Percentiles rank a stretch among this genome's conserved stretches.
Evolutionary conservation across 2,888 invertebrate species (phyloP).

Genomic region (Cheilosia pagana): DNA sequence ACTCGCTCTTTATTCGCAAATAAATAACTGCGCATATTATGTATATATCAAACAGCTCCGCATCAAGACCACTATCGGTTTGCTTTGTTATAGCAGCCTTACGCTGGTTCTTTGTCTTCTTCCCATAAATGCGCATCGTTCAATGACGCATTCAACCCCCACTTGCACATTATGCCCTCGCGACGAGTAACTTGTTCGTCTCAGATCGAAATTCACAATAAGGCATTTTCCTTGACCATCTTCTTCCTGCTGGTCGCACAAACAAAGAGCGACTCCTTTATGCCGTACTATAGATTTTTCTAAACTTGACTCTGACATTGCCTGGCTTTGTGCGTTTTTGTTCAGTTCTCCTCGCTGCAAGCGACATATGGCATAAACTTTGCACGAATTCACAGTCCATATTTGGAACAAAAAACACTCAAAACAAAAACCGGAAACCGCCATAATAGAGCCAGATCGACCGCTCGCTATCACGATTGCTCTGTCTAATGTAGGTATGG

Average conservation of each 20-base stretch:
- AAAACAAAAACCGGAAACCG: conserved; percentile 61
- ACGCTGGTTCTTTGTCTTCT: not conserved
- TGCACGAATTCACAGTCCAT: conserved; percentile 58
- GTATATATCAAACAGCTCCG: too few relatives aligned
- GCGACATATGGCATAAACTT: conserved; percentile 42
- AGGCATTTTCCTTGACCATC: conserved; percentile 18
- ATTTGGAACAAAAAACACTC: conserved; percentile 53
- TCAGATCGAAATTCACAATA: not conserved
- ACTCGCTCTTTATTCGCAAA: too few relatives aligned
- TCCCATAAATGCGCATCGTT: not conserved
- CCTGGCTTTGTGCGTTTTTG: conserved; percentile 37
- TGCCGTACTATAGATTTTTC: conserved; percentile 11
- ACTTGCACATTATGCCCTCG: not conserved
- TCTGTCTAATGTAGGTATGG: conserved; percentile 14
- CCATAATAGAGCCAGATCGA: conserved; percentile 50
- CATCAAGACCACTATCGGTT: not conserved
- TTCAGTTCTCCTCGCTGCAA: conserved; percentile 16
- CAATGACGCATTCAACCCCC: not conserved
- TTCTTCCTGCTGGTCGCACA: conserved; percentile 20
- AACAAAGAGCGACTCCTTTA: conserved; percentile 30
- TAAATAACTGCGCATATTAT: too few relatives aligned
- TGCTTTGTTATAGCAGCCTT: not conserved
- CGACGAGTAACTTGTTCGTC: not conserved
- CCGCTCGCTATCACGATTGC: not conserved
- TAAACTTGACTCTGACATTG: conserved; percentile 67